A percentile compares a stretch with the other conserved stretches of the same genome.
Conservation (phyloP, 1,140 invertebrate species). For the Zaprionus ornatus region DNA sequence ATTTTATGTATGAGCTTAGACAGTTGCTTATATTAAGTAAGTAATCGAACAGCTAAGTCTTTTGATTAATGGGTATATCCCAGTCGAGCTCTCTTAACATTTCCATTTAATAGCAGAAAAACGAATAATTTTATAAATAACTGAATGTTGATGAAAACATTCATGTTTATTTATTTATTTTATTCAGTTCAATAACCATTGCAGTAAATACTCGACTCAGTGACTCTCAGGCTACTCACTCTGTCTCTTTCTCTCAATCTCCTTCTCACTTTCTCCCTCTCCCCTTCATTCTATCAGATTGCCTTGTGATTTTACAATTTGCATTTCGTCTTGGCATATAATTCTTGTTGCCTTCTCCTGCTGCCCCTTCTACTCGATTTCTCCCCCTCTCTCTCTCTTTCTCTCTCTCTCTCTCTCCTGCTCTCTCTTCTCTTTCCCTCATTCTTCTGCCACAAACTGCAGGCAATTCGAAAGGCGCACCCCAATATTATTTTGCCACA, state of each 20-base stretch:
- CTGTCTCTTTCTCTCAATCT: neutral
- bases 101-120: no score
- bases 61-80: no score
- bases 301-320: slow-evolving; percentile 18
- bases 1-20: no score
- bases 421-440: neutral
- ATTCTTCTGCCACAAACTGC: slow-evolving; percentile 17
- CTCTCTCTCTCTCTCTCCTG: no score
- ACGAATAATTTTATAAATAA: neutral
- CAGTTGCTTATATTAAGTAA: no score
- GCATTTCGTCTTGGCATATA: slow-evolving; percentile 8
- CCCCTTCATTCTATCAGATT: neutral
- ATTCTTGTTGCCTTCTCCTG: neutral
- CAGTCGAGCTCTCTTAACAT: no score
- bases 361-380: no score
- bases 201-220: neutral
- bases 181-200: neutral
- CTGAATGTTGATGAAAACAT: neutral
- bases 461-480: slow-evolving; percentile 31
- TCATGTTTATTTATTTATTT: neutral
- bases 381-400: neutral
- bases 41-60: no score
- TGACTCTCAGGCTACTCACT: neutral
- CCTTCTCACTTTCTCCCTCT: neutral
- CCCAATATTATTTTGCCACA: slow-evolving; percentile 12